These are phyloP conservation scores for Ophioninae sp. DNA, from an alignment of 2,888 invertebrate species.

Conservation along the genomic window DNA sequence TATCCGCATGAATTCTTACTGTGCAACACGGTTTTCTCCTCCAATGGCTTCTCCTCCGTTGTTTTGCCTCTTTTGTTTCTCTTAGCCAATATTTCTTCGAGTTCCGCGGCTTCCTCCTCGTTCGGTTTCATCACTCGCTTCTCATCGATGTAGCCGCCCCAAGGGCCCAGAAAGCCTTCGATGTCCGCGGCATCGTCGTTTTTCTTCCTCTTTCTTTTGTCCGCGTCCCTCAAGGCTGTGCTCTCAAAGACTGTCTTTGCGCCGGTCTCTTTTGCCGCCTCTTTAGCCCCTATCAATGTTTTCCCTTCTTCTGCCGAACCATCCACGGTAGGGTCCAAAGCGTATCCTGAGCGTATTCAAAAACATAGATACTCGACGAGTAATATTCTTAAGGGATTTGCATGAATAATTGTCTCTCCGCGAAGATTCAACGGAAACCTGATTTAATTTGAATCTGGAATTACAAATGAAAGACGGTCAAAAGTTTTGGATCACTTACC, in stretches of 20 bases:
- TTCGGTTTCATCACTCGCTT: constrained; percentile 93
- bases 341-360: constrained; percentile 86
- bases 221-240: constrained; percentile 87
- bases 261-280: constrained; percentile 87
- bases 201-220: constrained; percentile 91
- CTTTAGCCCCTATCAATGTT: constrained; percentile 84
- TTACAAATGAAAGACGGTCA: neutral
- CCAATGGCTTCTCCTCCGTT: constrained; percentile 93
- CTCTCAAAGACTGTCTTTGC: constrained; percentile 96
- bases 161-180: constrained; percentile 97
- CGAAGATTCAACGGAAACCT: neutral
- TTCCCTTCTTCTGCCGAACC: constrained; percentile 81
- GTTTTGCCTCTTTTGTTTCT: constrained; percentile 92
- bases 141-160: constrained; percentile 97
- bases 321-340: constrained; percentile 95
- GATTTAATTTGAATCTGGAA: neutral
- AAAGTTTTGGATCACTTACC: constrained; percentile 80
- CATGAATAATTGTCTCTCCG: neutral
- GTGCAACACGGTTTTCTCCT: constrained; percentile 97
- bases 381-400: neutral
- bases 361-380: neutral
- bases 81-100: constrained; percentile 97
- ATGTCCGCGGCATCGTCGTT: constrained; percentile 96
- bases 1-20: constrained; percentile 67
- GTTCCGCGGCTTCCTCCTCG: constrained; percentile 95